Evolutionary conservation across 2,888 invertebrate genomes (phyloP), one percentile per base, ranked within the genome.

Genomic region (Caenorhabditis wallacei): DNA sequence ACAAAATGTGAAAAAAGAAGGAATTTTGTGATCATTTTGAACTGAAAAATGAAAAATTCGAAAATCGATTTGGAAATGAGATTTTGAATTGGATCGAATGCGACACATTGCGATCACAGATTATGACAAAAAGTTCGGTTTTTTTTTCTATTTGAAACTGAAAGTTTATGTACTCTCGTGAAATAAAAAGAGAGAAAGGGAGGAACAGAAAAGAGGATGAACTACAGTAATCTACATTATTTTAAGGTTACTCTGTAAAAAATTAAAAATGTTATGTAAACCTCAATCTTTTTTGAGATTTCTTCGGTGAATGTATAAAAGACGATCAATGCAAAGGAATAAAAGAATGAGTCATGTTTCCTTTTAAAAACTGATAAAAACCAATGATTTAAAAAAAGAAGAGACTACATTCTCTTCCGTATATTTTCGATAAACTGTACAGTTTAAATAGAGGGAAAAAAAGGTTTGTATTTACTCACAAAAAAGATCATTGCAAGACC

Each of bases 401-500:
- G 35, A 66, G 18, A 53, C 51, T 46, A 56, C 43, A 56, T 18
- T 56, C 40, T 22, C 18, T 40, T 30, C 24, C 4, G 4, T 30
- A 30, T 30, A 3, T 7, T 2, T 30, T 35, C 40, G 43, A 2
- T 18, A 16, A 5, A 40, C 40, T 40, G 40, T 35, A 20, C 26
- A 24, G 72, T 51, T 74, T 74, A 74, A 64, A 74, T 74, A 74
- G 63, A 24, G 20, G 16, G 18, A n/a, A n/a, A n/a, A n/a, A n/a
- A n/a, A n/a, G n/a, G n/a, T n/a, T n/a, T 57, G 43, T 63, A 46
- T 63, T 54, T 51, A 53, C 53, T 22, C 40, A 68, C 40, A n/a
- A 18, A 72, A n/a, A 72, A 74, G 72, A 74, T 46, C 72, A 74
- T 20, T 64, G 2, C 43, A 46, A 74, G 51, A 74, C 72, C 72